Conservation (phyloP, 2,888 invertebrate species). For the Aphelenchoides bicaudatus region DNA sequence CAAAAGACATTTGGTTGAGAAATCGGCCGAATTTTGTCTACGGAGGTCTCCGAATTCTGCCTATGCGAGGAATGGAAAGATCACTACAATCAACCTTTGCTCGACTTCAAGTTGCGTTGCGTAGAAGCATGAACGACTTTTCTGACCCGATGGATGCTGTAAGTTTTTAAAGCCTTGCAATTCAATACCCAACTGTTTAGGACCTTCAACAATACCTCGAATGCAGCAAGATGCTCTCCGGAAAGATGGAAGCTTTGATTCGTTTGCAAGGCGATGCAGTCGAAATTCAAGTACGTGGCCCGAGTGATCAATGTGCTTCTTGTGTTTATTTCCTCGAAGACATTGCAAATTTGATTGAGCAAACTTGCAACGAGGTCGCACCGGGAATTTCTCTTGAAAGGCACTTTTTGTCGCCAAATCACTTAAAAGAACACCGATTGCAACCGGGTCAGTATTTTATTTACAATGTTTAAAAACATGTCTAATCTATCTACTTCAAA, state of each 20-base stretch:
- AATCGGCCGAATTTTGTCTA: conserved; percentile 62
- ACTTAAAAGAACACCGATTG: conserved; percentile 44
- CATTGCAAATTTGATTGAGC: conserved; percentile 63
- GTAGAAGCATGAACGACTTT: conserved; percentile 66
- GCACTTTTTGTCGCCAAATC: conserved; percentile 68
- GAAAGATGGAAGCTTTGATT: conserved; percentile 71
- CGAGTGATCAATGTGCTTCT: conserved; percentile 52
- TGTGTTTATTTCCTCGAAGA: conserved; percentile 72
- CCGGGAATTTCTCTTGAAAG: conserved; percentile 71
- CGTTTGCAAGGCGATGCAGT: conserved; percentile 57
- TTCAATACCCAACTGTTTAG: too few species aligned
- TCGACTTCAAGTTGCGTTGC: conserved; percentile 68
- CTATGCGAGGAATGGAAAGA: conserved; percentile 66
- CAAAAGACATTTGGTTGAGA: conserved; percentile 45
- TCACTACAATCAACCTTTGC: conserved; percentile 71
- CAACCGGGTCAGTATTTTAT: too few species aligned
- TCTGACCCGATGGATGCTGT: conserved; percentile 66
- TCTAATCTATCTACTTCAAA: too few species aligned
- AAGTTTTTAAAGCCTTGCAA: too few species aligned
- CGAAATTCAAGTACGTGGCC: conserved; percentile 59
- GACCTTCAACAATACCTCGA: conserved; percentile 71
- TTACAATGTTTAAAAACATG: too few species aligned
- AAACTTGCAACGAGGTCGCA: conserved; percentile 69
- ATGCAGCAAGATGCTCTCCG: conserved; percentile 70
- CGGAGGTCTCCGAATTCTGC: conserved; percentile 59